These are phyloP conservation scores for Podabrus alpinus DNA, from an alignment of 2,888 invertebrate species.

Conservation along the genomic window DNA sequence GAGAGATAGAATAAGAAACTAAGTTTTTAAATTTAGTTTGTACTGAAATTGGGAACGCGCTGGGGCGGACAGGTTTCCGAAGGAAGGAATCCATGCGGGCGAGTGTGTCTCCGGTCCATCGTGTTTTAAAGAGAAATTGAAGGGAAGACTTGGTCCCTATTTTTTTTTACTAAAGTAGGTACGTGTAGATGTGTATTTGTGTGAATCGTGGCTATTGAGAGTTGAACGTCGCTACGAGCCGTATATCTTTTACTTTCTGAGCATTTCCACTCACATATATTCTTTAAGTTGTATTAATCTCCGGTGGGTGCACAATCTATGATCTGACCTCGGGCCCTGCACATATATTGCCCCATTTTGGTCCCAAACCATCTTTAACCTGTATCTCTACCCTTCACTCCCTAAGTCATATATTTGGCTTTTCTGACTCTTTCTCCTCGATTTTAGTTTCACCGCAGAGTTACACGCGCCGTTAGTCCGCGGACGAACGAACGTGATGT, in stretches of 20 bases:
- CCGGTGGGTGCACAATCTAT: conserved; percentile 33
- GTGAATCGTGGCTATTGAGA: conserved; percentile 9
- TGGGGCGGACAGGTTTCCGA: conserved; percentile 43
- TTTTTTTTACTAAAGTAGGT: neutral
- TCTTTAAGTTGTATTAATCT: conserved; percentile 33
- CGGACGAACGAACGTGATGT: conserved; percentile 41
- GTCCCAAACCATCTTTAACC: conserved; percentile 12
- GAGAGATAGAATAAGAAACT: conserved; percentile 45
- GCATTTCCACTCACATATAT: conserved; percentile 21
- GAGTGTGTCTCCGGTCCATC: conserved; percentile 47
- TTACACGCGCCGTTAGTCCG: conserved; percentile 55
- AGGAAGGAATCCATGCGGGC: conserved; percentile 47
- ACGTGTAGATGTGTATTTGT: neutral
- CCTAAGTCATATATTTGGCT: conserved; percentile 38
- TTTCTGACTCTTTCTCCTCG: conserved; percentile 34
- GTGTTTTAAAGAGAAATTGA: conserved; percentile 17
- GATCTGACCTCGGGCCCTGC: conserved; percentile 28
- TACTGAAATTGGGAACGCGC: conserved; percentile 50
- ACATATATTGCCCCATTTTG: conserved; percentile 33
- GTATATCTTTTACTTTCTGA: conserved; percentile 17
- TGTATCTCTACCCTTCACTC: conserved; percentile 32
- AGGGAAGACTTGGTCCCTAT: neutral
- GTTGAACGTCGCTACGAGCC: conserved; percentile 16
- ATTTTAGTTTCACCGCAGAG: conserved; percentile 44
- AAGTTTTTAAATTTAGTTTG: conserved; percentile 53